Percentiles rank a stretch among this genome's conserved stretches.
phyloP scores from a whole-genome alignment of 1,140 invertebrate species.

The Stegodyphus mimosarum region DNA sequence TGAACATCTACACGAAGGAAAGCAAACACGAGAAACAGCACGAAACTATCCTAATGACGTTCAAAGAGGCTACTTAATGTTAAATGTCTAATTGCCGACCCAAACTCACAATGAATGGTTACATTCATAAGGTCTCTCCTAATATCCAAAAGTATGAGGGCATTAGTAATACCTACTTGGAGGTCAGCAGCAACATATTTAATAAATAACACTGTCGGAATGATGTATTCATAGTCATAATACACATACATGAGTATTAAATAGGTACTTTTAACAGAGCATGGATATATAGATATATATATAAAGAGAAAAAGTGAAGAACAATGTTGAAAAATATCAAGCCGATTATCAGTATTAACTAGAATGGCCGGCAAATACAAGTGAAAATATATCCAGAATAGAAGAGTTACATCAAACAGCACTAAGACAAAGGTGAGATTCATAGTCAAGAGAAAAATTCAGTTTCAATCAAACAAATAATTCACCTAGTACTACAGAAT shows the following conservation, averaged over 20 bases:
- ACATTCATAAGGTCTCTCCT: constrained; percentile 15
- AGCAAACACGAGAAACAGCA: constrained; percentile 58
- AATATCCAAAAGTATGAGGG: constrained; percentile 42
- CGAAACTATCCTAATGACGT: constrained; percentile 57
- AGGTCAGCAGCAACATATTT: constrained; percentile 48
- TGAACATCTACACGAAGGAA: constrained; percentile 55
- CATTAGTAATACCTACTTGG: constrained; percentile 22
- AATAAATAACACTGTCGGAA: constrained; percentile 55
- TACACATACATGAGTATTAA: constrained; percentile 52
- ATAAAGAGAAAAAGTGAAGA: constrained; percentile 57
- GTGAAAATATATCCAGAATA: constrained; percentile 58
- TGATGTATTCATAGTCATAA: constrained; percentile 37
- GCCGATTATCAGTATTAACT: constrained; percentile 58
- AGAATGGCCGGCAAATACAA: constrained; percentile 61
- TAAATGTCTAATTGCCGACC: constrained; percentile 53
- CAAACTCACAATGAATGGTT: constrained; percentile 40
- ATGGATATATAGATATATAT: constrained; percentile 43
- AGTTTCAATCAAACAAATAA: constrained; percentile 39
- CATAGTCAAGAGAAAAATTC: constrained; percentile 43
- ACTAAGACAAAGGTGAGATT: constrained; percentile 58
- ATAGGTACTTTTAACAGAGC: constrained; percentile 44
- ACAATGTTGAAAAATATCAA: constrained; percentile 60
- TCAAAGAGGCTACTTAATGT: constrained; percentile 49
- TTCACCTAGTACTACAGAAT: constrained; percentile 28
- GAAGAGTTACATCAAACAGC: constrained; percentile 51